phyloP scores from a whole-genome alignment of 23 tunicate species.

The Aplidium turbinatum region DNA sequence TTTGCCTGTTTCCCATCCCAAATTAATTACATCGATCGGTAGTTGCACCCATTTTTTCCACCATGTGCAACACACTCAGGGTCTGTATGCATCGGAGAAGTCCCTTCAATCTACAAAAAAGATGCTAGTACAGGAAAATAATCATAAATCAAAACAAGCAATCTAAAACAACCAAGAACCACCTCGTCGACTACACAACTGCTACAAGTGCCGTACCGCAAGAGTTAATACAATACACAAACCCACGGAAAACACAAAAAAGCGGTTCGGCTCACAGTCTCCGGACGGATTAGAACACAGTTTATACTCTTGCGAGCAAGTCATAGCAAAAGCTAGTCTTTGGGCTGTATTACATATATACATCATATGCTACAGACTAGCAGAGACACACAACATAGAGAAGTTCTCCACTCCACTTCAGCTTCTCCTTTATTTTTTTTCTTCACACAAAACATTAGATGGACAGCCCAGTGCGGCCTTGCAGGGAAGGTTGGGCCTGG shows the following conservation, averaged over 20 bases:
- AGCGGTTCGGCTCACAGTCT: not conserved
- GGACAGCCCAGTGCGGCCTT: constrained; percentile 8
- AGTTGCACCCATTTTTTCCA: too few species aligned
- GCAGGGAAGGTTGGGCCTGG: constrained; percentile 30
- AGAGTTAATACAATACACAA: too few species aligned
- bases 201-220: constrained; percentile 58
- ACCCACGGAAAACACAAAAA: not conserved
- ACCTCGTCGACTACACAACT: constrained; percentile 4
- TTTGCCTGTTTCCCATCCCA: too few species aligned
- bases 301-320: constrained; percentile 2
- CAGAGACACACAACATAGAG: constrained; percentile 52
- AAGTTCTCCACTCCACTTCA: constrained; percentile 1
- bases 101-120: too few species aligned
- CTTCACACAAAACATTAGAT: constrained; percentile 23
- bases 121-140: too few species aligned
- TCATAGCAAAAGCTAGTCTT: not conserved
- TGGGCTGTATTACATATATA: constrained; percentile 31
- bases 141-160: too few species aligned
- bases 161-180: constrained; percentile 22
- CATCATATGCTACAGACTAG: constrained; percentile 32
- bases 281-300: constrained; percentile 14
- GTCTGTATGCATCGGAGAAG: too few species aligned
- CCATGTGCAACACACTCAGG: too few species aligned
- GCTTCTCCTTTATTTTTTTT: constrained; percentile 1
- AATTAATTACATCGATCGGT: too few species aligned